Base-by-base conservation (phyloP, 2,113 vertebrate species). In the Myrmecophaga tridactyla region DNA sequence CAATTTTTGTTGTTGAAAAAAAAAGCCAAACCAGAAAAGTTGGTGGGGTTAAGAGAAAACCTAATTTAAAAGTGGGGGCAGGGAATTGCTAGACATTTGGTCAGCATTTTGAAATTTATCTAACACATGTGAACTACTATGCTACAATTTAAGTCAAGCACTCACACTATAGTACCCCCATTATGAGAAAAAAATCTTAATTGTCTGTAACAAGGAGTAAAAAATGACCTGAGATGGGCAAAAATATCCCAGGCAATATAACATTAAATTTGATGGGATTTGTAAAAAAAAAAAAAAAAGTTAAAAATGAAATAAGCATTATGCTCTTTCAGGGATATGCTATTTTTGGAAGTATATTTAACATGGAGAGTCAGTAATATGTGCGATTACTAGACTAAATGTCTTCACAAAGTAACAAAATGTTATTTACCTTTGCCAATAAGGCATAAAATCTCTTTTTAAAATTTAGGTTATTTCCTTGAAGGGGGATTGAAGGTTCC, bases 401-500 rank as follows among this genome's bases (percentile, higher is more conserved):
- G 1, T 39, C 60, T 92, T 88, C 86, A 20, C 48, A 77, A 85
- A 82, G 46, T n/a, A 77, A 53, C 41, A 78, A 88, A 43, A 46
- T 84, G 70, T 65, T 62, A 84, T 60, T 67, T 36, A 73, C 92
- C 21, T 31, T 90, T n/a, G 60, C 48, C 89, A 58, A 69, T 48
- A 29, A 77, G 31, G 29, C 48, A 51, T 23, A n/a, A 20, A 48
- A 23, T 78, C 90, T 94, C 89, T 95, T 83, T 95, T 83, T 91
- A 70, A n/a, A 67, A 88, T 34, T 43, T 39, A 69, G 56, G 9
- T 72, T 82, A 73, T 85, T 95, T 95, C 67, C 77, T 73, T 75
- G 41, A 88, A 92, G 67, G 53, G 29, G 11, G 14, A 13, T 27
- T 18, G 46, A 46, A 84, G 29, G 17, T 67, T 77, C 43, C 46